Base-by-base conservation (phyloP, 2,113 vertebrate genomes). In the Sphyrna mokarran region DNA sequence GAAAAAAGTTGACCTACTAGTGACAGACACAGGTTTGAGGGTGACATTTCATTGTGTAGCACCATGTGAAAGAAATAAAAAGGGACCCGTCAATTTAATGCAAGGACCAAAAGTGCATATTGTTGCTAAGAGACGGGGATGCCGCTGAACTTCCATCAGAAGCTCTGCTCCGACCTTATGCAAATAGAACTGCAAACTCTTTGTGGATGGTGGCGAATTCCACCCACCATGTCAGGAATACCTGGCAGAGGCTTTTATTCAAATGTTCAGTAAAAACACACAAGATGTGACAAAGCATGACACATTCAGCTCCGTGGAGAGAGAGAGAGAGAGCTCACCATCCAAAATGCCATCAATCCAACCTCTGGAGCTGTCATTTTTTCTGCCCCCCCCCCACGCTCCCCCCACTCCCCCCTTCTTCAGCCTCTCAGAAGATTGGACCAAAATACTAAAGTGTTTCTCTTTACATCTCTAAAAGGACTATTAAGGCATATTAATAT, bases 51-150 rank as follows among this genome's bases (percentile, higher is more conserved):
- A 99, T 99, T 98, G 98, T 98, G 98, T 98, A 98, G 97, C 97
- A 98, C 98, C 98, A 97, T 98, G 97, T 99, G 98, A 98, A 98
- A 98, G 98, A 98, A 98, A 99, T 98, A 98, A 99, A 98, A 98
- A 98, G 98, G 98, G 98, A 98, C 98, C 98, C 98, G 98, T 98
- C 98, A 98, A 98, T 98, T 98, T 98, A 98, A 98, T 97, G 97
- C 98, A 97, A 97, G 97, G 98, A 98, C 98, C 98, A 98, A 98
- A 97, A 98, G 98, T 97, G 98, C 98, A 98, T 98, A 98, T 98
- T 98, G 99, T 99, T 99, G 99, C 99, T 99, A 99, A 98, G 99
- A 98, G 98, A 99, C 99, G 97, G 98, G 97, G 98, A 99, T 98
- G 98, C 98, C 98, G 98, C 97, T 98, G 97, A 99, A 99, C 98